Evolutionary conservation across 2,113 vertebrate species (phyloP).

Genomic region (Montifringilla adamsi): DNA sequence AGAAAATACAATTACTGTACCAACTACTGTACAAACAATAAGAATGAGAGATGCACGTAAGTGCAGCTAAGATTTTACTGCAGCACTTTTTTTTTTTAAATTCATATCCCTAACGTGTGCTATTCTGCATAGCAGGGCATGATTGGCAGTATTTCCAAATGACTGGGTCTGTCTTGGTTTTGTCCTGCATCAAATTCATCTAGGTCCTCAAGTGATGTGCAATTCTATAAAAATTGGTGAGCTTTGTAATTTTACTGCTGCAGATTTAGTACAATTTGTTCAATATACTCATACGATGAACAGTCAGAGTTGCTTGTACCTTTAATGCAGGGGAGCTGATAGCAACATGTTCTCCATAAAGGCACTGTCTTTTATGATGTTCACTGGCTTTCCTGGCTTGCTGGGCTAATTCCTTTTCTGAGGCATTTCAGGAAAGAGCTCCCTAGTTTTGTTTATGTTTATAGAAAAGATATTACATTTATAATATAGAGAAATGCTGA

Average conservation of each 20-base stretch:
- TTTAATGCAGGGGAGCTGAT: not conserved
- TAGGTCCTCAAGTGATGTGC: not conserved
- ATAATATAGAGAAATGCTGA: not conserved
- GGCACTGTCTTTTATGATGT: not conserved
- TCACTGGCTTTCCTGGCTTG: not conserved
- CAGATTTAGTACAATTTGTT: not conserved
- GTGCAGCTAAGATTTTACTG: not conserved
- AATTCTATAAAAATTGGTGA: not conserved
- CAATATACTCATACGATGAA: not conserved
- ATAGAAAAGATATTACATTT: not conserved
- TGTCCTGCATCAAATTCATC: not conserved
- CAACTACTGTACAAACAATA: not conserved
- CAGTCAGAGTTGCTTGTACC: not conserved
- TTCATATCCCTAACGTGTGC: not conserved
- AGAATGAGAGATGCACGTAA: not conserved
- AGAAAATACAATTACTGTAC: not conserved
- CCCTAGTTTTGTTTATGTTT: not conserved
- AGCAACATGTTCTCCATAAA: not conserved
- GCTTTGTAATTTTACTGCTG: not conserved
- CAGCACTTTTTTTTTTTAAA: not conserved
- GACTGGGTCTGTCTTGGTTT: not conserved
- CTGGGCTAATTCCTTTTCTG: not conserved
- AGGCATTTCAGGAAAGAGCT: not conserved
- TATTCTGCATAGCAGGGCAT: not conserved
- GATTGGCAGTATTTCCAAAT: not conserved